Evolutionary conservation across 2,797 vertebrate genomes (phyloP).

Genomic region (Trematomus bernacchii): DNA sequence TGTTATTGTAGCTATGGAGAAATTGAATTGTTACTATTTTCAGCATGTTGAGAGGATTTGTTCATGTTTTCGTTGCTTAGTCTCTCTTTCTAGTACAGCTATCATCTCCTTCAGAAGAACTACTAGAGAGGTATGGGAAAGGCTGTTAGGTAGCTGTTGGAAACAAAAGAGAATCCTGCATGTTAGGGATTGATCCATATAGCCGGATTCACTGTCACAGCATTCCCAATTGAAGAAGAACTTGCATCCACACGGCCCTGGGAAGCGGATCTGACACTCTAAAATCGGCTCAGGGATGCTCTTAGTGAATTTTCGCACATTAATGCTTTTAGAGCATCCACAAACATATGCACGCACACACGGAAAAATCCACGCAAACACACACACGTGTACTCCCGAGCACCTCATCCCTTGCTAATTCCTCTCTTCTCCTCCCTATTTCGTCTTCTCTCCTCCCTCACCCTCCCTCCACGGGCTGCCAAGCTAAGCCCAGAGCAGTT

Average conservation of each 20-base stretch:
- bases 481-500: constrained; percentile 84
- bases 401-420: constrained; percentile 79
- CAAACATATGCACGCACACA: constrained; percentile 52
- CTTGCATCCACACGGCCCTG: constrained; percentile 72
- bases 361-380: constrained; percentile 26
- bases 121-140: constrained; percentile 14
- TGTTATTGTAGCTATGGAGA: constrained; percentile 32
- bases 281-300: constrained; percentile 77
- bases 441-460: constrained; percentile 80
- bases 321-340: constrained; percentile 73
- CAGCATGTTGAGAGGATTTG: constrained; percentile 45
- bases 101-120: constrained; percentile 36
- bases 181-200: constrained; percentile 60
- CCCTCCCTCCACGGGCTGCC: constrained; percentile 77
- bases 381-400: constrained; percentile 26
- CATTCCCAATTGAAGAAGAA: constrained; percentile 65
- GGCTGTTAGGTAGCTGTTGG: constrained; percentile 19
- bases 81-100: constrained; percentile 20
- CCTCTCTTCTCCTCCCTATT: constrained; percentile 75
- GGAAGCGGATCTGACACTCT: constrained; percentile 77
- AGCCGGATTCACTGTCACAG: constrained; percentile 57
- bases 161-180: constrained; percentile 18
- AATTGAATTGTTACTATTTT: constrained; percentile 51
- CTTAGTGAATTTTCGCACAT: constrained; percentile 74
- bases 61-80: constrained; percentile 5